Conservation (phyloP, 92 coral and sea anemone genomes). For the Bergia sp. region DNA sequence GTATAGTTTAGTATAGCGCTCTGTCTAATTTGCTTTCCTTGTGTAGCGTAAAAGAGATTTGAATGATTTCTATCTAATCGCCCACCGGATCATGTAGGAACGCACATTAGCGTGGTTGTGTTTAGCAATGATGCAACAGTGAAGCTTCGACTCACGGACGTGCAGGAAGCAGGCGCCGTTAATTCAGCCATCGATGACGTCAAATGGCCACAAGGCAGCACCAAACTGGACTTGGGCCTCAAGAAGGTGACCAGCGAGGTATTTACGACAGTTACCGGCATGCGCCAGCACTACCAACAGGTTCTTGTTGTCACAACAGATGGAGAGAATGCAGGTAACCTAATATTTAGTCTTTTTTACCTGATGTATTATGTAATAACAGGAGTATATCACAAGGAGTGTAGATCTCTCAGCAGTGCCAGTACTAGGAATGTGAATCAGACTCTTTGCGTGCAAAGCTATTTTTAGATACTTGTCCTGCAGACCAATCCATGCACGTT, state of each 20-base stretch:
- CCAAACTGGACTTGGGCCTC: background rate
- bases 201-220: background rate
- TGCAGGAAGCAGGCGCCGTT: background rate
- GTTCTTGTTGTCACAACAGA: conserved; percentile 11
- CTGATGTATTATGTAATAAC: no score
- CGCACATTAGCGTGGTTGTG: conserved; percentile 18
- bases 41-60: no score
- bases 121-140: background rate
- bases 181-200: conserved; percentile 1
- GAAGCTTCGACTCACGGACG: conserved; percentile 9
- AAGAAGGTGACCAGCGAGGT: background rate
- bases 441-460: no score
- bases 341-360: no score
- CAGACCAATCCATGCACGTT: no score
- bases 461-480: no score
- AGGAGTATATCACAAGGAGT: no score
- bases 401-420: no score
- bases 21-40: no score
- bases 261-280: background rate
- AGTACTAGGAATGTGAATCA: no score
- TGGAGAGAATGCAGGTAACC: background rate
- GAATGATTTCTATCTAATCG: background rate
- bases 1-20: no score
- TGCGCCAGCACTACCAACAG: background rate
- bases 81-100: background rate